Evolutionary conservation across 1,140 invertebrate genomes (phyloP).

Genomic region (Medauroidea extradentata): DNA sequence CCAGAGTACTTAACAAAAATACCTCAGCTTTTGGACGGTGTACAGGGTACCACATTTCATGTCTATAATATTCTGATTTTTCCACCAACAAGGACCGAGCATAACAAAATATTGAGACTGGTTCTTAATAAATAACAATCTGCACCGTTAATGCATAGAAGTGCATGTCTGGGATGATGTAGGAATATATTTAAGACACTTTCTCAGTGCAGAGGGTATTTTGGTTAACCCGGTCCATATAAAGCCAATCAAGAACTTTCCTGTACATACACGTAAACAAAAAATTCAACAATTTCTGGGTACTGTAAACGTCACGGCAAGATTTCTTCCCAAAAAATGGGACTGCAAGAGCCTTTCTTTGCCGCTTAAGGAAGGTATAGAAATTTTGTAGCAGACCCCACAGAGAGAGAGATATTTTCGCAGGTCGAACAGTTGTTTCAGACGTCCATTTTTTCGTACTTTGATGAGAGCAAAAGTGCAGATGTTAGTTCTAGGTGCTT

Average conservation of each 20-base stretch:
- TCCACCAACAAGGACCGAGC: slow-evolving; percentile 23
- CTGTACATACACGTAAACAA: slow-evolving; percentile 29
- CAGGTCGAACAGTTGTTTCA: slow-evolving; percentile 24
- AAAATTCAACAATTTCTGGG: slow-evolving; percentile 36
- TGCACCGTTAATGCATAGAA: slow-evolving; percentile 36
- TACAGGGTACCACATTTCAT: slow-evolving; percentile 32
- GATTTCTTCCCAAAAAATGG: slow-evolving; percentile 35
- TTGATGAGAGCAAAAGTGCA: slow-evolving; percentile 13
- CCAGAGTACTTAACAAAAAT: not conserved
- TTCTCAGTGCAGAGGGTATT: slow-evolving; percentile 38
- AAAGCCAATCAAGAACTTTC: slow-evolving; percentile 32
- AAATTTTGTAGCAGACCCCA: slow-evolving; percentile 22
- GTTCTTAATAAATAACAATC: slow-evolving; percentile 29
- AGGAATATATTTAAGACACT: slow-evolving; percentile 38
- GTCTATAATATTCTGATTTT: slow-evolving; percentile 39
- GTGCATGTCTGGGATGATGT: slow-evolving; percentile 29
- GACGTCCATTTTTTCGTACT: slow-evolving; percentile 32
- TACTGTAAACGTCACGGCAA: slow-evolving; percentile 39
- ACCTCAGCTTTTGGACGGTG: slow-evolving; percentile 13
- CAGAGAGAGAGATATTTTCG: slow-evolving; percentile 24
- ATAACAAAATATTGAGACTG: slow-evolving; percentile 27
- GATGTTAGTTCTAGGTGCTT: slow-evolving; percentile 15
- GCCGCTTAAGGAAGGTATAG: slow-evolving; percentile 26
- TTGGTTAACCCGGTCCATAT: slow-evolving; percentile 39
- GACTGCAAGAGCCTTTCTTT: slow-evolving; percentile 21